A percentile compares a stretch with the other conserved stretches of the same genome.
Evolutionary conservation across 1,140 invertebrate genomes (phyloP).

Genomic region (Polypedilum vanderplanki): DNA sequence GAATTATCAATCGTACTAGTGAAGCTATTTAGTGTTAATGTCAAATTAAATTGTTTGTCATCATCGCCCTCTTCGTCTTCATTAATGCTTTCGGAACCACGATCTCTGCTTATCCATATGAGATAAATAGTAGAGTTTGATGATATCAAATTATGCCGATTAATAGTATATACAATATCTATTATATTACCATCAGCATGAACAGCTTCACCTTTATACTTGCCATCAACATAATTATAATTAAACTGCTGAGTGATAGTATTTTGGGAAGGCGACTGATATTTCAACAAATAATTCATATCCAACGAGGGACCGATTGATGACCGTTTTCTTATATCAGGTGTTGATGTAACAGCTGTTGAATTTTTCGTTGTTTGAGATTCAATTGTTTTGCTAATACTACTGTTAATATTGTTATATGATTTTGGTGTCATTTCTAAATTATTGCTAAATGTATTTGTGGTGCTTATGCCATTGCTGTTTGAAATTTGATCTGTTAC

Average conservation of each 20-base stretch:
- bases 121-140: conserved; percentile 43
- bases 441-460: not conserved
- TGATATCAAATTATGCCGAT: conserved; percentile 31
- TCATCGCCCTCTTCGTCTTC: conserved; percentile 38
- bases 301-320: not conserved
- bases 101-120: conserved; percentile 50
- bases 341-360: not conserved
- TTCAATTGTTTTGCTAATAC: not conserved
- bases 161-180: conserved; percentile 35
- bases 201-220: conserved; percentile 36
- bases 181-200: conserved; percentile 36
- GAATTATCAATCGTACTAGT: conserved; percentile 44
- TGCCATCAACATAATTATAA: conserved; percentile 33
- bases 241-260: not conserved
- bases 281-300: not conserved
- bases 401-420: not conserved
- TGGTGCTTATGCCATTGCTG: too few relatives aligned
- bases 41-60: conserved; percentile 40
- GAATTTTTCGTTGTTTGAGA: not conserved
- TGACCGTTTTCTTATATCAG: not conserved
- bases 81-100: conserved; percentile 39
- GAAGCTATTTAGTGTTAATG: conserved; percentile 46
- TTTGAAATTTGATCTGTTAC: not conserved
- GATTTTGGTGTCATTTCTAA: not conserved
- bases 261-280: not conserved